phyloP scores from a whole-genome alignment of 2,113 vertebrate species.

The sheep (Ovis aries) region ARS-UI_Ramb_v3.0 NC_056054.1:189762001-189762500 shows the following conservation, averaged over 20 bases:
- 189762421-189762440: neutral
- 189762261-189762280: neutral
- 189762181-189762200: neutral
- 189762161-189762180: neutral
- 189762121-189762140: neutral
- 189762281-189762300: accelerated
- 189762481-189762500: neutral
- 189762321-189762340: neutral
- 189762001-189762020: too few species aligned
- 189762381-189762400: neutral
- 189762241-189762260: accelerated
- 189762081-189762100: neutral
- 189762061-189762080: neutral
- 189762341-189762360: neutral
- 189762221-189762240: neutral
- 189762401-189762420: neutral
- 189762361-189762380: neutral
- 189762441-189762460: neutral
- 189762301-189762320: neutral
- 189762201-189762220: neutral
- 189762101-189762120: neutral
- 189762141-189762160: neutral
- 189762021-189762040: too few species aligned
- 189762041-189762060: too few species aligned
- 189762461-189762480: neutral